Percentiles rank a stretch among this genome's conserved stretches.
Conservation (phyloP, 1,140 invertebrate species). For the Geopemphigus sp. region DNA sequence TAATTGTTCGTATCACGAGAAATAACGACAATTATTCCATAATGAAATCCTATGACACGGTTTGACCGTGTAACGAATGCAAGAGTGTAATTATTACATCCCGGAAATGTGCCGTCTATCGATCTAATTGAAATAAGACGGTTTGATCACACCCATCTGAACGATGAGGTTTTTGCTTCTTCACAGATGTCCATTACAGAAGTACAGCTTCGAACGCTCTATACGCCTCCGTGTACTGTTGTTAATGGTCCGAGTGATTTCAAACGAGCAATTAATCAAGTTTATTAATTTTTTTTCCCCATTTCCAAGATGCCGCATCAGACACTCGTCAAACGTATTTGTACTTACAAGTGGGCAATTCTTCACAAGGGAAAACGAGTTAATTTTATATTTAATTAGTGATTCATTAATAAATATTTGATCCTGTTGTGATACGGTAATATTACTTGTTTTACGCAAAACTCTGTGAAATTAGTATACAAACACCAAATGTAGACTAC, state of each 20-base stretch:
- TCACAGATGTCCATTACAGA: conserved; percentile 16
- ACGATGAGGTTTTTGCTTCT: conserved; percentile 11
- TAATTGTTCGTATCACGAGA: too few species aligned
- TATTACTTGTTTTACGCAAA: too few species aligned
- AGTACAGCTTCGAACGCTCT: background rate
- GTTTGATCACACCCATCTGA: background rate
- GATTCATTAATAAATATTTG: too few species aligned
- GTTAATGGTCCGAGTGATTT: conserved; percentile 28
- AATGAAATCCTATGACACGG: too few species aligned
- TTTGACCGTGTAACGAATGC: background rate
- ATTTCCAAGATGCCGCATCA: conserved; percentile 10
- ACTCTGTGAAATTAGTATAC: too few species aligned
- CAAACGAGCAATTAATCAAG: conserved; percentile 18
- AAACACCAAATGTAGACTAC: background rate
- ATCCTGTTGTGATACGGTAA: too few species aligned
- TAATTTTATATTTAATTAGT: too few species aligned
- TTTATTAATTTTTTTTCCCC: too few species aligned
- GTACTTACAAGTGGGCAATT: background rate
- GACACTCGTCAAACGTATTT: conserved; percentile 7
- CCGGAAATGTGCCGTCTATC: background rate
- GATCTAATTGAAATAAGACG: conserved; percentile 28
- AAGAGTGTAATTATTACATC: too few species aligned
- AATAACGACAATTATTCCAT: too few species aligned
- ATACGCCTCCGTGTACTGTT: too few species aligned
- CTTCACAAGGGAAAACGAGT: background rate